Base-by-base conservation (phyloP, 2,113 vertebrate genomes). In the Corvus moneduloides region DNA sequence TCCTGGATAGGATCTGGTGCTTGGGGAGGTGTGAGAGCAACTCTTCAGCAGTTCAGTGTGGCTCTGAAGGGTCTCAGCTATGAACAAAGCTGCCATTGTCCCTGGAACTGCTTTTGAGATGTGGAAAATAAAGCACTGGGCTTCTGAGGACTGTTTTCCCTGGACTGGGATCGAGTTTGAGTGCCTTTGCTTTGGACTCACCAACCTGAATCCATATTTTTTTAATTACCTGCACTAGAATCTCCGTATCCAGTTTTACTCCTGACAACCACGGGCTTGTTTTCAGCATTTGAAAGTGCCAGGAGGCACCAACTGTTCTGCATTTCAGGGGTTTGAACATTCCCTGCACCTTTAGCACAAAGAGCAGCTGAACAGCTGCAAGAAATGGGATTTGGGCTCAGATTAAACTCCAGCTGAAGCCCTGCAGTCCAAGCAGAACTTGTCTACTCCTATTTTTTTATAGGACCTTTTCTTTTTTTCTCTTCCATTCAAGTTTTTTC, bases 121-220 rank as follows among this genome's bases (percentile, higher is more conserved):
- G 62, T 26, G 69, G 16, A 15, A 37, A 82, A 52, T 3, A 5
- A 48, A 89, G 41, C 71, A 0, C 55, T 35, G 87, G 12, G 5
- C 24, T 75, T 1, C 69, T 20, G 44, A 67, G 69, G 77, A 69
- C 28, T 76, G 17, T 7, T 62, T 30, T 4, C 62, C 71, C 48
- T 62, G 71, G 7, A 41, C 5, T 19, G 87, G 69, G 30, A 32
- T 35, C 0, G 14, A 9, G 5, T 13, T 18, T 3, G 49, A 59
- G 68, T 24, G 46, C 61, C 39, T 89, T 19, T 68, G 55, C 41
- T 55, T 17, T 41, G 63, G 39, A 6, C 30, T 61, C 63, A 35
- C 30, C 71, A 26, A n/a, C 21, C 17, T 30, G 35, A 69, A 62
- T 8, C 26, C 4, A 0, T 1, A 2, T 16, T 49, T 23, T 30